Conservation (phyloP, 2,888 invertebrate genomes). For the Kryphioiulus occultus region DNA sequence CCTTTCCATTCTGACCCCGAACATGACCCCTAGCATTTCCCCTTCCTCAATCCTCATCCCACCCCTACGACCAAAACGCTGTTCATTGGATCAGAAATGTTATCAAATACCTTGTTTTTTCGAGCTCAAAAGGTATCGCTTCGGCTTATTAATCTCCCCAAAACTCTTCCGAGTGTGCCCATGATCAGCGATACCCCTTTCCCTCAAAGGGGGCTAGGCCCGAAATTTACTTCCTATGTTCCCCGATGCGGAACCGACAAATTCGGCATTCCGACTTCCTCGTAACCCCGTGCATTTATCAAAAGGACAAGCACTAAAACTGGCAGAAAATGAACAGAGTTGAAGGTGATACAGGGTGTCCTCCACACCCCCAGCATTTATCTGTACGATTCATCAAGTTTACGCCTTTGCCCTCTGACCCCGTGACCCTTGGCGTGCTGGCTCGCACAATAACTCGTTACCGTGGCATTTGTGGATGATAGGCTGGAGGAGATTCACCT, state of each 20-base stretch:
- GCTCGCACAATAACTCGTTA: conserved; percentile 9
- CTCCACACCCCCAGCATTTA: background rate
- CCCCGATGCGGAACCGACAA: background rate
- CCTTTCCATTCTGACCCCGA: background rate
- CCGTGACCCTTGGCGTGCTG: background rate
- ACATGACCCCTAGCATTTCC: background rate
- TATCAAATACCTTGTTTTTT: background rate
- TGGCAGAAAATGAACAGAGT: background rate
- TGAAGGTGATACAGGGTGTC: background rate
- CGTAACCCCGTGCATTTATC: background rate
- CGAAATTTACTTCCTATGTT: conserved; percentile 15
- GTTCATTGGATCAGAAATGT: background rate
- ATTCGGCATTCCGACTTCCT: background rate
- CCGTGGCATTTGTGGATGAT: background rate
- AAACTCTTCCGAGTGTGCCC: background rate
- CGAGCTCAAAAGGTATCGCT: background rate
- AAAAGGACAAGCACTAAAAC: background rate
- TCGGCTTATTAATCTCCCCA: background rate
- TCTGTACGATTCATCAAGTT: background rate
- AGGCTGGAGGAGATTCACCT: background rate
- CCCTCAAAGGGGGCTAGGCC: background rate
- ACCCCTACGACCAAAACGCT: background rate
- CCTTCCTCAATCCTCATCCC: background rate
- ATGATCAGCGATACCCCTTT: background rate
- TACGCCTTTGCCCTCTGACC: conserved; percentile 8